Conservation (phyloP, 2,888 invertebrate genomes). For the Eupithecia vulgata region DNA sequence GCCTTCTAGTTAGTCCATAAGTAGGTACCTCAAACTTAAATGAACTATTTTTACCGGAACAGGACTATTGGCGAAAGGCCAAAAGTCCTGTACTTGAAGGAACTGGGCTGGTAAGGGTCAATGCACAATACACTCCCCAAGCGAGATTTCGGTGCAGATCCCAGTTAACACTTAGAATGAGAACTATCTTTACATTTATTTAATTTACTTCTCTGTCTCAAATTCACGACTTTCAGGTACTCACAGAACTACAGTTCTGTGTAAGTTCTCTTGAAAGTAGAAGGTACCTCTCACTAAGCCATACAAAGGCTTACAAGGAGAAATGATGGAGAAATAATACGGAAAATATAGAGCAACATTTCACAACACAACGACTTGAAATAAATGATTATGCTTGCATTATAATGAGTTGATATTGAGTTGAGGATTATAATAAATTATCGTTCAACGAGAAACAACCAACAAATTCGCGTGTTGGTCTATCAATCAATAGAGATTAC, state of each 20-base stretch:
- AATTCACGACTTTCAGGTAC: neutral
- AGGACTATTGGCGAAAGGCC: too few relatives aligned
- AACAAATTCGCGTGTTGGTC: neutral
- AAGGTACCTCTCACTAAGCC: neutral
- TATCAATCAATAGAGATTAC: neutral
- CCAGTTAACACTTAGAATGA: too few relatives aligned
- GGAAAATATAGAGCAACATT: conserved; percentile 21
- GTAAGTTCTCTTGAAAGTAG: neutral
- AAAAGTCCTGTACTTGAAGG: too few relatives aligned
- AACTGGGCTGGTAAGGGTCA: too few relatives aligned
- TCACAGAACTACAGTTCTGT: too few relatives aligned
- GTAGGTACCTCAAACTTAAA: too few relatives aligned
- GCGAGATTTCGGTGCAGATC: too few relatives aligned
- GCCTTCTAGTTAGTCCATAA: too few relatives aligned
- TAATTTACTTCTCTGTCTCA: neutral
- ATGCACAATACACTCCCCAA: too few relatives aligned
- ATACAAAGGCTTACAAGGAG: conserved; percentile 46
- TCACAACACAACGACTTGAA: neutral
- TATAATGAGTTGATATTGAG: neutral
- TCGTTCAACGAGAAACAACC: neutral
- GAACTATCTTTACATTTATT: too few relatives aligned
- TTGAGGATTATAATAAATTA: conserved; percentile 1
- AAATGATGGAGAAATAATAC: conserved; percentile 45
- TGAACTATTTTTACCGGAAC: too few relatives aligned
- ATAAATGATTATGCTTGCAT: conserved; percentile 1